Evolutionary conservation across 2,797 vertebrate genomes (phyloP).

Genomic region (Zenarchopterus dispar): DNA sequence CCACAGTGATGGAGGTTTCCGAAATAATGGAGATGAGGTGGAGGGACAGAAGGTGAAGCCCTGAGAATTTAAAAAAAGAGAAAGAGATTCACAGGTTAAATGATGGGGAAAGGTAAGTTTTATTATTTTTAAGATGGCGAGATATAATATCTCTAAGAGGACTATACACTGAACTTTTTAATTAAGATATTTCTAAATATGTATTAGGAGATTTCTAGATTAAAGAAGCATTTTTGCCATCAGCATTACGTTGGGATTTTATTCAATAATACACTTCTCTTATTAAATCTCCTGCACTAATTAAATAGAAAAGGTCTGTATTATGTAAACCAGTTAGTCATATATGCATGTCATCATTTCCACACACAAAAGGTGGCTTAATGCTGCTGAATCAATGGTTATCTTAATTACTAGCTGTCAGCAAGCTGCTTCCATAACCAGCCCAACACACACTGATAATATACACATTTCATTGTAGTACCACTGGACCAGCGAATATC

Average conservation of each 20-base stretch:
- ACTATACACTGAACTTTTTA: too few relatives aligned
- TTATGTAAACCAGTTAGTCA: constrained; percentile 17
- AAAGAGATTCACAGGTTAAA: not conserved
- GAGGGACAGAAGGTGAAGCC: constrained; percentile 30
- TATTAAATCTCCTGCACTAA: constrained; percentile 23
- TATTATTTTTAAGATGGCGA: too few relatives aligned
- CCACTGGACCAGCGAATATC: too few relatives aligned
- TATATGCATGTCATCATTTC: constrained; percentile 11
- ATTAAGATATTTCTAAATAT: too few relatives aligned
- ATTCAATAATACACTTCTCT: not conserved
- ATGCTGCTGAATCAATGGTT: not conserved
- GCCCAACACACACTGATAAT: not conserved
- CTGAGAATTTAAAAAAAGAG: not conserved
- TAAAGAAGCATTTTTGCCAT: not conserved
- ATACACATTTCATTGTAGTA: not conserved
- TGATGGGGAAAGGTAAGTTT: too few relatives aligned
- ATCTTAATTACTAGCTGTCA: not conserved
- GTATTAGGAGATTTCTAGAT: not conserved
- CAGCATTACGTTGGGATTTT: not conserved
- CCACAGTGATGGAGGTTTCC: constrained; percentile 70
- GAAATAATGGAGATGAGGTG: constrained; percentile 38
- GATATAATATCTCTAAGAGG: too few relatives aligned
- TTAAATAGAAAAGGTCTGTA: constrained; percentile 2
- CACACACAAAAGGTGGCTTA: constrained; percentile 10
- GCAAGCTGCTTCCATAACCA: not conserved